Base-by-base conservation (phyloP, 2,888 invertebrate genomes). In the Drosophila yooni region DNA sequence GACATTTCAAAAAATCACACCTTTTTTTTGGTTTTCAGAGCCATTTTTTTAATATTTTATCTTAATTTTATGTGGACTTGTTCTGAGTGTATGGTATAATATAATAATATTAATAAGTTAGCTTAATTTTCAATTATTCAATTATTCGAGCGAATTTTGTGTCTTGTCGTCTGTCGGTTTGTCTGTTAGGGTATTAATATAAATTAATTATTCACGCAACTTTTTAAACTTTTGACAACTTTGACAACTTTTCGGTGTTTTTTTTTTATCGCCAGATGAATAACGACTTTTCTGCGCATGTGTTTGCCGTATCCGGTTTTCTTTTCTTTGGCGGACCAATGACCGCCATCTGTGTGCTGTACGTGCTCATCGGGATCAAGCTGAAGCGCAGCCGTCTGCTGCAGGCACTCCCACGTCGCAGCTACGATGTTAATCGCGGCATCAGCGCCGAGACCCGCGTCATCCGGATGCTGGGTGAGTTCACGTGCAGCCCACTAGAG, bases 261-360 rank as follows among this genome's bases (percentile, higher is more conserved):
- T 36, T 51, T 15, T 15, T 4, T 10, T 13, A 3, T 38, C 5
- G 61, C 40, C 86, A 93, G 93, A 92, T 93, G 79, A 92, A 93
- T 83, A 90, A 93, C 89, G 80, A 92, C 92, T 88, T 94, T 93
- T 89, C 91, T 53, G 95, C 95, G 69, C 95, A 96, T 93, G 95
- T 96, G 76, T 97, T 97, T 90, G 96, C 96, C 88, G 95, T 97
- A 88, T 97, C 97, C 40, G 96, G 96, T 84, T 95, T 96, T 91
- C 93, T 97, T 83, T 97, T 98, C 93, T 98, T 98, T 92, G 95
- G 97, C 50, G 95, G 96, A 52, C 98, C 98, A 3, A 97, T 98
- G 97, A 96, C 96, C 43, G 94, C 97, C 76, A 97, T 98, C 91
- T 95, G 96, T 34, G 96, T 97, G 78, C 94, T 98, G 73, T 98